A percentile compares a stretch with the other conserved stretches of the same genome.
Evolutionary conservation across 2,113 vertebrate genomes (phyloP).

Genomic region (Heteronetta atricapilla): DNA sequence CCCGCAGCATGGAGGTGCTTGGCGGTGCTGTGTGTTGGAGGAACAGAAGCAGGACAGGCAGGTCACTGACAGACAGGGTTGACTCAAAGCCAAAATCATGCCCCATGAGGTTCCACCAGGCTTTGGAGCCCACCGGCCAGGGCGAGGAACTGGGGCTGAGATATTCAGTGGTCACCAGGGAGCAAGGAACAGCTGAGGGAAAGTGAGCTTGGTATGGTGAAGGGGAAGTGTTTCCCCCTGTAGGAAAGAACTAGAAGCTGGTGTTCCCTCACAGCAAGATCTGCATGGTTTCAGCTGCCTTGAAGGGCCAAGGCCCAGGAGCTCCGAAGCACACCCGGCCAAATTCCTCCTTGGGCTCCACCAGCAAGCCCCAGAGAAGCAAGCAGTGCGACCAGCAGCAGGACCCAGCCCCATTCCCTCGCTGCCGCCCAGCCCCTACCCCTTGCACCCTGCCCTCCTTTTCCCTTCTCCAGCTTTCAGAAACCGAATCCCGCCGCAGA

Average conservation of each 20-base stretch:
- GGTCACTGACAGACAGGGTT: neutral
- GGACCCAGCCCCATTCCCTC: neutral
- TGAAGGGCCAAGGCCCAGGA: neutral
- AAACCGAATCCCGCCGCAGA: neutral
- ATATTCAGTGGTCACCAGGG: neutral
- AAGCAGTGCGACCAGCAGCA: neutral
- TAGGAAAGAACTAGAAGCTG: neutral
- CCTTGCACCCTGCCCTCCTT: neutral
- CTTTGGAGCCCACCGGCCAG: neutral
- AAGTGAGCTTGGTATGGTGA: neutral
- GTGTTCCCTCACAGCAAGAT: neutral
- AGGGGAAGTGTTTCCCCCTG: neutral
- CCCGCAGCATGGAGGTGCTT: rapidly evolving
- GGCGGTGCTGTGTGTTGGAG: rapidly evolving
- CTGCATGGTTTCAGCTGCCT: neutral
- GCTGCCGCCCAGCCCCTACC: neutral
- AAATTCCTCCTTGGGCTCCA: neutral
- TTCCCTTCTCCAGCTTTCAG: neutral
- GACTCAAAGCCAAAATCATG: neutral
- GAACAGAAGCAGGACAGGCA: neutral
- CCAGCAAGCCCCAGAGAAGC: neutral
- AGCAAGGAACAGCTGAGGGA: neutral
- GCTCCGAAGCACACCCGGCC: neutral
- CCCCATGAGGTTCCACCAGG: neutral
- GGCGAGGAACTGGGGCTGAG: neutral